These are phyloP conservation scores for Sebastes oblongus DNA, from an alignment of 2,797 vertebrate genomes.

Conservation along the genomic window DNA sequence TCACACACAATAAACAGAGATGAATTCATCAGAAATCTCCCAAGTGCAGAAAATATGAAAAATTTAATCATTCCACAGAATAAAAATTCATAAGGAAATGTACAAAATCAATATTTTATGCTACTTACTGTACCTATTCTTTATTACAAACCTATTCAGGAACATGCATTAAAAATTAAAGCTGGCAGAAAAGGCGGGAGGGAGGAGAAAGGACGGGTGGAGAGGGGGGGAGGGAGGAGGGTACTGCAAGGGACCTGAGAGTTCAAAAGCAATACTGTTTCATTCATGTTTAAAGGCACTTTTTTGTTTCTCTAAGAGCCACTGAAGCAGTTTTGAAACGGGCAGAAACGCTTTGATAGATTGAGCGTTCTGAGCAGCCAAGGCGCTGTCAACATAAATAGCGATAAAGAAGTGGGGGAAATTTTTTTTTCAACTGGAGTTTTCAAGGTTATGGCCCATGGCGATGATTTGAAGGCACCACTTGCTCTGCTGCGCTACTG, in stretches of 20 bases:
- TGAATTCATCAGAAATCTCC: constrained; percentile 83
- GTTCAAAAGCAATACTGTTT: constrained; percentile 92
- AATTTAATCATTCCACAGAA: constrained; percentile 95
- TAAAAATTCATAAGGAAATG: constrained; percentile 99
- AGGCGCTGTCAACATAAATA: constrained; percentile 86
- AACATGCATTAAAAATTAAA: constrained; percentile 96
- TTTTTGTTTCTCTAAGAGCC: constrained; percentile 82
- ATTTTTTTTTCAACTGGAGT: constrained; percentile 82
- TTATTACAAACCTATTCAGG: constrained; percentile 97
- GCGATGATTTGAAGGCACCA: constrained; percentile 72
- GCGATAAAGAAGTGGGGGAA: constrained; percentile 77
- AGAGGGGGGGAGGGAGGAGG: constrained; percentile 37
- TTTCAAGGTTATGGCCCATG: constrained; percentile 84
- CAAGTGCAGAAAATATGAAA: constrained; percentile 93
- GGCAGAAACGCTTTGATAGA: constrained; percentile 83
- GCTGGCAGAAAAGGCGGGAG: constrained; percentile 73
- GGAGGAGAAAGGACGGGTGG: constrained; percentile 43
- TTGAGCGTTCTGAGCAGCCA: constrained; percentile 77
- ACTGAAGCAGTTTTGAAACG: constrained; percentile 82
- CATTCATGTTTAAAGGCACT: constrained; percentile 89
- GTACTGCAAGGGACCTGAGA: constrained; percentile 78
- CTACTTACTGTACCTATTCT: constrained; percentile 95
- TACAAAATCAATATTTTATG: constrained; percentile 99
- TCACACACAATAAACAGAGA: constrained; percentile 80
- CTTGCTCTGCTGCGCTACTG: constrained; percentile 35